phyloP scores from a whole-genome alignment of 2,888 invertebrate genomes.

The Sphaerophoria taeniata region DNA sequence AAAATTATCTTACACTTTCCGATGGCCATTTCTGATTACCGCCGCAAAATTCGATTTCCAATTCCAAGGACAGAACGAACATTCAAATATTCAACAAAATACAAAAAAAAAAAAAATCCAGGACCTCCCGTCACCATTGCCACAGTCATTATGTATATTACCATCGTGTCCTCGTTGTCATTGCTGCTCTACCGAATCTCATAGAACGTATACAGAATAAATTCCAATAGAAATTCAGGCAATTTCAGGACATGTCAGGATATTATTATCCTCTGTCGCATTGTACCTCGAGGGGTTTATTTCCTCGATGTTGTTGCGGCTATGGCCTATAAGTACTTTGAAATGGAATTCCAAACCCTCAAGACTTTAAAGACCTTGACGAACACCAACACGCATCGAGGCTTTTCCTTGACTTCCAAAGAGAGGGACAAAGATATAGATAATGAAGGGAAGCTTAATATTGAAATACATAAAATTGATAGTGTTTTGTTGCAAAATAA shows the following conservation, averaged over 20 bases:
- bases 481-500: constrained; percentile 22
- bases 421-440: background rate
- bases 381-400: background rate
- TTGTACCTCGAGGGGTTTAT: constrained; percentile 21
- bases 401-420: background rate
- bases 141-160: constrained; percentile 13
- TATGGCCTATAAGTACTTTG: background rate
- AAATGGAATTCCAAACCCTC: background rate
- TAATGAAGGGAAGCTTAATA: background rate
- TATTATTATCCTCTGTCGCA: constrained; percentile 53
- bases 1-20: constrained; percentile 11
- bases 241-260: constrained; percentile 37
- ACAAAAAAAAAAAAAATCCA: background rate
- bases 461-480: constrained; percentile 18
- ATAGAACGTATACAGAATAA: constrained; percentile 41
- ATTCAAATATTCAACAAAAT: background rate
- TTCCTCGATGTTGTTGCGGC: constrained; percentile 2
- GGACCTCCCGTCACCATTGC: background rate
- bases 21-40: constrained; percentile 17
- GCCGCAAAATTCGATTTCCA: constrained; percentile 17
- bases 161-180: background rate
- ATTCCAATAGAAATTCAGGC: constrained; percentile 58
- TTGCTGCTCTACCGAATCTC: constrained; percentile 6
- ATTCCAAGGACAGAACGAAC: background rate
- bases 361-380: constrained; percentile 2